Percentiles rank a stretch among this genome's conserved stretches.
Conservation (phyloP, 2,797 vertebrate species). For the Phataginus tricuspis region DNA sequence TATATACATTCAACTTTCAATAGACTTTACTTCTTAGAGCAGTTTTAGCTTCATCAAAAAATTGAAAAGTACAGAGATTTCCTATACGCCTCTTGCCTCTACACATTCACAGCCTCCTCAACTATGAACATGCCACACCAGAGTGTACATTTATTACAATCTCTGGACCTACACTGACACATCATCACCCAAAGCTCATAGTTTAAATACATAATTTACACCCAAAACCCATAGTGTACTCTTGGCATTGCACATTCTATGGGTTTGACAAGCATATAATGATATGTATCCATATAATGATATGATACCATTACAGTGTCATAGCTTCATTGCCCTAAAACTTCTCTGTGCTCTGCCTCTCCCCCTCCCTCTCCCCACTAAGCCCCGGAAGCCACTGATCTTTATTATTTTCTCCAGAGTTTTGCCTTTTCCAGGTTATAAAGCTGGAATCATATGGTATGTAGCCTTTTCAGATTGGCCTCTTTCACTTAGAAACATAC, state of each 20-base stretch:
- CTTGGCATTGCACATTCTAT: background rate
- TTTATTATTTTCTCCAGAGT: background rate
- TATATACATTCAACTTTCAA: background rate
- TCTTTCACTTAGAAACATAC: background rate
- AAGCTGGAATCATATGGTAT: background rate
- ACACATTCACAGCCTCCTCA: background rate
- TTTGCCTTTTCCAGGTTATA: background rate
- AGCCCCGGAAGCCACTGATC: background rate
- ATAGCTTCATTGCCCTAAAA: background rate
- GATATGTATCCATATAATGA: background rate
- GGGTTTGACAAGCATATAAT: background rate
- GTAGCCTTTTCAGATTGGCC: background rate
- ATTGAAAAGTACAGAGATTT: background rate
- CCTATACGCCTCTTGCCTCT: background rate
- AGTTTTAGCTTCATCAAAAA: background rate
- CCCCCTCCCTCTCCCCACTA: background rate
- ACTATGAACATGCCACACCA: background rate
- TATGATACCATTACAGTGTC: background rate
- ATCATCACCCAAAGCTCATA: background rate
- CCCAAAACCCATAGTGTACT: background rate
- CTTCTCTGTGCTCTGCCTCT: background rate
- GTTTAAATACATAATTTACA: background rate
- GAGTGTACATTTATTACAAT: background rate
- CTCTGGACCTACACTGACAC: background rate
- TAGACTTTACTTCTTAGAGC: background rate